Base-by-base conservation (phyloP, 2,113 vertebrate genomes). In the Charina bottae region DNA sequence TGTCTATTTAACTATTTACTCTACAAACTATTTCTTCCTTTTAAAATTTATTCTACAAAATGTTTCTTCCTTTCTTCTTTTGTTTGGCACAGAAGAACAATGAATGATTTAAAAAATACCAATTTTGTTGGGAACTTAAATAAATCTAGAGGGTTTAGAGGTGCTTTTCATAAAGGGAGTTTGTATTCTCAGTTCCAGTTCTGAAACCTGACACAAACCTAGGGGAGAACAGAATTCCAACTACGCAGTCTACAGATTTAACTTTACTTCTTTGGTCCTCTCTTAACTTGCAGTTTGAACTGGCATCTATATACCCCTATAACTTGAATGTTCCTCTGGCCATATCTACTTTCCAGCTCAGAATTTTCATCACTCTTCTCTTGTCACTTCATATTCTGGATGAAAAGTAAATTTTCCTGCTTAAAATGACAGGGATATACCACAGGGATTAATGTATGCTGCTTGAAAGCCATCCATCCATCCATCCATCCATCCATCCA, bases 141-240 rank as follows among this genome's bases (percentile, higher is more conserved):
- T 28, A 62, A 24, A n/a, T 6, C 49, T 11, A 59, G 13, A 11
- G n/a, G 72, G 19, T 89, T 89, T 21, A 83, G 72, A 83, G 37
- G 23, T 58, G 53, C 59, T 15, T 59, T 68, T 68, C 42, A 49
- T 23, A 28, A 42, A 42, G 42, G 42, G 42, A 42, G 0, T 8
- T 1, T 46, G 15, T n/a, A 55, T 0, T 84, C 12, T 87, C 4
- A 93, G 90, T 54, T 91, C 4, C 85, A 6, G 46, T 37, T 62
- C 24, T 53, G 1, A 10, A 56, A 91, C 87, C 89, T 92, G 8
- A 55, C 9, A 89, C 19, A 83, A 23, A 85, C 93, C 28, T 28
- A 42, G 23, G 87, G 62, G 92, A 95, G 91, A 24, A 13, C 59
- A 53, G 37, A 28, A 89, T 46, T 6, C 90, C 2, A 64, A 92